Evolutionary conservation across 2,888 invertebrate genomes (phyloP).

Genomic region (Leucoma salicis): DNA sequence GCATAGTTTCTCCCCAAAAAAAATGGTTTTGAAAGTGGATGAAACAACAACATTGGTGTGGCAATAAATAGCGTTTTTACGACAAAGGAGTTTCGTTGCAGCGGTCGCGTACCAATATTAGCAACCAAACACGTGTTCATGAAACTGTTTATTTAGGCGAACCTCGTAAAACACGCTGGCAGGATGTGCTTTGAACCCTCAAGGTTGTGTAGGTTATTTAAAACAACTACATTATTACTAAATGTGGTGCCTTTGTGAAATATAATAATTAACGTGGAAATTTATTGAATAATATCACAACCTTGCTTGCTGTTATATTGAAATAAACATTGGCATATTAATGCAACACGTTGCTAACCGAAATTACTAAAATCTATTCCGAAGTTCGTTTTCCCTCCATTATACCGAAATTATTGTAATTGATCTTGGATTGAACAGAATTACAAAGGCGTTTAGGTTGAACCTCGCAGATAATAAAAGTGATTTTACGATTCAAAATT

Average conservation of each 20-base stretch:
- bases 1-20: constrained; percentile 43
- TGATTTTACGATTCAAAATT: too few relatives aligned
- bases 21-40: constrained; percentile 56
- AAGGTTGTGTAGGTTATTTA: constrained; percentile 69
- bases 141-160: constrained; percentile 76
- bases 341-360: constrained; percentile 6
- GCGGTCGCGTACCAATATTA: constrained; percentile 44
- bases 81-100: constrained; percentile 41
- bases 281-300: constrained; percentile 14
- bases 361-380: too few relatives aligned
- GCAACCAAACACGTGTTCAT: constrained; percentile 66
- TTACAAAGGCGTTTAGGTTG: too few relatives aligned
- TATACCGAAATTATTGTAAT: too few relatives aligned
- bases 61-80: constrained; percentile 62
- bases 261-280: constrained; percentile 1
- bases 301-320: constrained; percentile 12
- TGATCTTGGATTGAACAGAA: too few relatives aligned
- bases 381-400: too few relatives aligned
- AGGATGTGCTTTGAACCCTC: constrained; percentile 77
- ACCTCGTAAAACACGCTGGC: constrained; percentile 70
- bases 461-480: too few relatives aligned
- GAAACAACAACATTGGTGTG: constrained; percentile 57
- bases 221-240: constrained; percentile 37
- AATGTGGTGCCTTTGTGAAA: constrained; percentile 8
- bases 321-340: constrained; percentile 19